phyloP scores from a whole-genome alignment of 2,888 invertebrate species.

The Rhabditoides inermis region DNA sequence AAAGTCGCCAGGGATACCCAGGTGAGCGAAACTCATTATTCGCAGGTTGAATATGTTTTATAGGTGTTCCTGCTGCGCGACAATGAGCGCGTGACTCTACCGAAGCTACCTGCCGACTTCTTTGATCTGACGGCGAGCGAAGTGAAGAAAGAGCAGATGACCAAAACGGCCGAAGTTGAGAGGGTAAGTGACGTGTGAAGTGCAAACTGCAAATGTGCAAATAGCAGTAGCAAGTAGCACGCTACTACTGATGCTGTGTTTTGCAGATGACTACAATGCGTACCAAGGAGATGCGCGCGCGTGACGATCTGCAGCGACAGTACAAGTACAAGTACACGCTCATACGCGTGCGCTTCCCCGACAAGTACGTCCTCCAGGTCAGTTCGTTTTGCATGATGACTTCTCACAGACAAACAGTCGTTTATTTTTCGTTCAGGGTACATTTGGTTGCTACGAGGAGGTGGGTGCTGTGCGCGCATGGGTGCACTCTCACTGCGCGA shows the following conservation, averaged over 20 bases:
- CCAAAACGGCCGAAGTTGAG: conserved; percentile 27
- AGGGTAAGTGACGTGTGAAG: conserved; percentile 9
- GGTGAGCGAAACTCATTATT: conserved; percentile 50
- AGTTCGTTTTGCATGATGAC: background rate
- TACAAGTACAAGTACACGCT: conserved; percentile 76
- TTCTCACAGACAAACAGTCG: background rate
- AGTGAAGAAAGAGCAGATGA: conserved; percentile 54
- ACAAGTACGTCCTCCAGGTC: conserved; percentile 54
- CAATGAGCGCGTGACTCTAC: conserved; percentile 20
- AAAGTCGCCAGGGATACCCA: conserved; percentile 76
- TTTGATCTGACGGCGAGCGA: conserved; percentile 75
- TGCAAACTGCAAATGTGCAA: background rate
- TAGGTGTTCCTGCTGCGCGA: conserved; percentile 31
- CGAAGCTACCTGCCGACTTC: conserved; percentile 74
- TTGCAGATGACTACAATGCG: conserved; percentile 67
- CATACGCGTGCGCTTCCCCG: conserved; percentile 76
- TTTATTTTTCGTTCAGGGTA: conserved; percentile 25
- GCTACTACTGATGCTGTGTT: too few relatives aligned
- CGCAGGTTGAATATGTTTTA: background rate
- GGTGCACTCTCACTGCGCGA: conserved; percentile 2
- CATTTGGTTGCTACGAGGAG: conserved; percentile 34
- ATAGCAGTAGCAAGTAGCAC: too few relatives aligned
- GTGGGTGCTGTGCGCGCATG: conserved; percentile 28
- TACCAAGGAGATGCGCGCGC: conserved; percentile 89
- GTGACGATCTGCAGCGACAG: conserved; percentile 72